Conservation (phyloP, 2,113 vertebrate species). For the Falco punctatus region DNA sequence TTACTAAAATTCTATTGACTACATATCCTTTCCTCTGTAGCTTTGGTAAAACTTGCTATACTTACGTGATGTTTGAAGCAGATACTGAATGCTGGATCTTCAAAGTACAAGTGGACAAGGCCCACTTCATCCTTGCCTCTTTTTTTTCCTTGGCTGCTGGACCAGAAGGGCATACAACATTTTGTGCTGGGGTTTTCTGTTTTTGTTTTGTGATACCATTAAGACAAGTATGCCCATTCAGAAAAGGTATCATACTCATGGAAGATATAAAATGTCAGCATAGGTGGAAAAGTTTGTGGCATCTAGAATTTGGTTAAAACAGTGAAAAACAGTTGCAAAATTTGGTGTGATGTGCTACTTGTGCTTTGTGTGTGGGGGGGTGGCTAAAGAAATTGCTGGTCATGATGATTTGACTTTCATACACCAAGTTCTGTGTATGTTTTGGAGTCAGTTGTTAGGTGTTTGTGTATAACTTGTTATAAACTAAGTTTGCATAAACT, state of each 20-base stretch:
- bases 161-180: background rate
- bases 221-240: too few species aligned
- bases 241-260: background rate
- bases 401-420: background rate
- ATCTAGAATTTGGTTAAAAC: background rate
- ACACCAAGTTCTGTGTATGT: background rate
- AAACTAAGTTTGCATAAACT: background rate
- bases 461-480: background rate
- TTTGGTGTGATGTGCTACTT: background rate
- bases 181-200: background rate
- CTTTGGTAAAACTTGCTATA: background rate
- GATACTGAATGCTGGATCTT: background rate
- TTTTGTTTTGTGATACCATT: background rate
- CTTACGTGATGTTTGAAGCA: background rate
- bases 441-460: background rate
- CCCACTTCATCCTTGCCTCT: background rate
- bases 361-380: background rate
- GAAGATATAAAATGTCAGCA: background rate
- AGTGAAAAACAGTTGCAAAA: background rate
- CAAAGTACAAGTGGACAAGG: fast-evolving
- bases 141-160: background rate
- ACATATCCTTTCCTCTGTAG: too few species aligned
- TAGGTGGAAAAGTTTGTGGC: background rate
- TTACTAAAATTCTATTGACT: background rate
- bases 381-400: background rate